phyloP scores from a whole-genome alignment of 2,888 invertebrate genomes.

The Boloria selene region DNA sequence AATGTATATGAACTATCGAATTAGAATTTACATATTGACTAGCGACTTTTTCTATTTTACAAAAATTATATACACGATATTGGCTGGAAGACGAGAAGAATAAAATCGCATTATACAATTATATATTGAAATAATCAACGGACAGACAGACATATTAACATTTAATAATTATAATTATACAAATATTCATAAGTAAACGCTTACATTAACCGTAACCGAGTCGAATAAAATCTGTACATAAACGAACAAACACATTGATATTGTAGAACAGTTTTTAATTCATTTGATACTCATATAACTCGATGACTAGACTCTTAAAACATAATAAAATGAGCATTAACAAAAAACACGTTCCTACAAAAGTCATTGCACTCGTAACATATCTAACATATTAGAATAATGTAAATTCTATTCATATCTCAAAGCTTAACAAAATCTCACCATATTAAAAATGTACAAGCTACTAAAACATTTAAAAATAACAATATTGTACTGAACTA shows the following conservation, averaged over 20 bases:
- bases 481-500: too few relatives aligned
- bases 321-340: constrained; percentile 80
- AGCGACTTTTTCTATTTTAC: constrained; percentile 8
- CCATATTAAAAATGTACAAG: too few relatives aligned
- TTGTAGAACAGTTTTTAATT: constrained; percentile 57
- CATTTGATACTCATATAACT: constrained; percentile 69
- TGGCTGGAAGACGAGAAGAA: constrained; percentile 19
- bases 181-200: constrained; percentile 31
- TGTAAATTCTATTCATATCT: too few relatives aligned
- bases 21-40: constrained; percentile 9
- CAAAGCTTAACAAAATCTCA: too few relatives aligned
- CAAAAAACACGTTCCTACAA: constrained; percentile 58
- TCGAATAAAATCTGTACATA: constrained; percentile 36
- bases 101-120: constrained; percentile 15
- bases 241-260: constrained; percentile 33
- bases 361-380: constrained; percentile 51
- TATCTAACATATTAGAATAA: constrained; percentile 21
- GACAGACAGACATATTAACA: not conserved
- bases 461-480: too few relatives aligned
- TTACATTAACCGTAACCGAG: constrained; percentile 16
- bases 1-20: not conserved
- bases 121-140: not conserved
- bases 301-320: constrained; percentile 81
- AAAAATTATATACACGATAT: constrained; percentile 15
- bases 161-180: constrained; percentile 3